phyloP scores from a whole-genome alignment of 2,888 invertebrate species.

The Dascillus cervinus region DNA sequence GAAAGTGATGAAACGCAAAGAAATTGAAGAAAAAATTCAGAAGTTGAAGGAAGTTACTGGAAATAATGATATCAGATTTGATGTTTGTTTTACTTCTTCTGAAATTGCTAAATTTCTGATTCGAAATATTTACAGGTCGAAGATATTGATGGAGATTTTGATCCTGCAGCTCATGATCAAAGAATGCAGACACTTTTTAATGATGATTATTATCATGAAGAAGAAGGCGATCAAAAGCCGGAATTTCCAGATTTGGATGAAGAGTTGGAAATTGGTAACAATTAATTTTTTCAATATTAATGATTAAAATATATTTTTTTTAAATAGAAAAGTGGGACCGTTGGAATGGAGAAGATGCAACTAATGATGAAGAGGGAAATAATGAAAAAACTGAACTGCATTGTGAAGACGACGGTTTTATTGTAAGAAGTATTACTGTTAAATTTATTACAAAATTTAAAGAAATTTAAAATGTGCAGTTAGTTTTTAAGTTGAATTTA shows the following conservation, averaged over 20 bases:
- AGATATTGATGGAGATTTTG: constrained; percentile 85
- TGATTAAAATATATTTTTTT: constrained; percentile 5
- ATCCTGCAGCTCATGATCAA: constrained; percentile 79
- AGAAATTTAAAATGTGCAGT: no score
- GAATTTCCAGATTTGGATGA: constrained; percentile 76
- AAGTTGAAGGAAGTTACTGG: constrained; percentile 85
- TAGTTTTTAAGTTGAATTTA: no score
- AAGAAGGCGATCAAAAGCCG: constrained; percentile 68
- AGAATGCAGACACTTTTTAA: constrained; percentile 82
- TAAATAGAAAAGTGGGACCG: constrained; percentile 60
- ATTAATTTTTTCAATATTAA: constrained; percentile 1
- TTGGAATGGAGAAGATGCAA: constrained; percentile 43
- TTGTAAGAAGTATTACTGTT: constrained; percentile 47
- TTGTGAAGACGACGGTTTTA: constrained; percentile 77
- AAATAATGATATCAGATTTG: constrained; percentile 61
- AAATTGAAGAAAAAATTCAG: constrained; percentile 83
- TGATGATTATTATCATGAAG: constrained; percentile 76
- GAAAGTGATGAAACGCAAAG: constrained; percentile 78
- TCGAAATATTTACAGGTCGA: constrained; percentile 46
- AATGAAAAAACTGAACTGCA: constrained; percentile 44
- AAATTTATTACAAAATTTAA: background rate
- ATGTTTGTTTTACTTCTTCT: constrained; percentile 34
- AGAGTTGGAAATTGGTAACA: constrained; percentile 51
- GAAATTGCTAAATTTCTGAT: constrained; percentile 4
- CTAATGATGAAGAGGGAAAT: constrained; percentile 19